phyloP scores from a whole-genome alignment of 2,888 invertebrate genomes.

The Alsophila aescularia region DNA sequence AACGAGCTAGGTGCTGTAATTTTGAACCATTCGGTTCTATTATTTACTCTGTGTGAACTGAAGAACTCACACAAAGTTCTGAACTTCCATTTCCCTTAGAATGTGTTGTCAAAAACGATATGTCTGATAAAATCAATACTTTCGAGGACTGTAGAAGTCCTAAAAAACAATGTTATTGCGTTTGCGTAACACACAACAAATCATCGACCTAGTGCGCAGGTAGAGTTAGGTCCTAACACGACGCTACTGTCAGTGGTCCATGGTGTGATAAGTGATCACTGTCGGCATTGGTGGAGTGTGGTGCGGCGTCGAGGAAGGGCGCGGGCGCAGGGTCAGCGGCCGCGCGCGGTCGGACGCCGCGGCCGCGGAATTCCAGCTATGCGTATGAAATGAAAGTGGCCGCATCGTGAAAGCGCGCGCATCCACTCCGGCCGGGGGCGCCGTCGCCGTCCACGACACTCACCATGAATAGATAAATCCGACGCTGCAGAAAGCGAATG shows the following conservation, averaged over 20 bases:
- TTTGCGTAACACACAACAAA: conserved; percentile 4
- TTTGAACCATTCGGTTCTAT: too few relatives aligned
- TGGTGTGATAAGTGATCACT: conserved; percentile 34
- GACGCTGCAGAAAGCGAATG: conserved; percentile 61
- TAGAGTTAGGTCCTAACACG: background rate
- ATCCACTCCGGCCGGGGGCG: conserved; percentile 62
- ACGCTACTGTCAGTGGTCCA: background rate
- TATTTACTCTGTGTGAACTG: too few relatives aligned
- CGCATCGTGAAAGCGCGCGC: conserved; percentile 84
- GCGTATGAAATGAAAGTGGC: conserved; percentile 84
- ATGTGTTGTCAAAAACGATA: too few relatives aligned
- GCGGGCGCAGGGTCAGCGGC: conserved; percentile 84
- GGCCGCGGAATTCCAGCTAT: conserved; percentile 81
- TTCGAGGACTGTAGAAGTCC: background rate
- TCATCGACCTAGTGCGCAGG: background rate
- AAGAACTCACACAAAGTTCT: too few relatives aligned
- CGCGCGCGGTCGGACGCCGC: conserved; percentile 76
- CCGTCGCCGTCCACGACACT: conserved; percentile 60
- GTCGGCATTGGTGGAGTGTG: conserved; percentile 54
- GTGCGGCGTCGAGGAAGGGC: conserved; percentile 70
- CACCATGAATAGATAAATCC: conserved; percentile 82
- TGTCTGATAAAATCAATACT: too few relatives aligned
- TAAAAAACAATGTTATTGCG: background rate
- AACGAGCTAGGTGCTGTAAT: too few relatives aligned
- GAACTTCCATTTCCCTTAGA: too few relatives aligned